Conservation (phyloP, 2,888 invertebrate species). For the Drosophila mayaguana region DNA sequence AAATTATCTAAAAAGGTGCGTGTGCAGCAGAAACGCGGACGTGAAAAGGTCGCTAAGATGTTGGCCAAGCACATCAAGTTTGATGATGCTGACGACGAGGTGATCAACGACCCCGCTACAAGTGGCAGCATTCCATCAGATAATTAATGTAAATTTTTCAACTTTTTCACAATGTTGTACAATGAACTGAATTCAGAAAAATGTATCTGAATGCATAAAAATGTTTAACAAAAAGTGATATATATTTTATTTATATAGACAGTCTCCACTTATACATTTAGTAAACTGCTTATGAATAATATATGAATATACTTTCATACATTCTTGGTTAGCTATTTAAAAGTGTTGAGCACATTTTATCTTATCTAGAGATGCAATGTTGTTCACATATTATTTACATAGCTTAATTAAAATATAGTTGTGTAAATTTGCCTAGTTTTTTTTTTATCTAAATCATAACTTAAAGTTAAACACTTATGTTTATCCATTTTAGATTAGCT, state of each 20-base stretch:
- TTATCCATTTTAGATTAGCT: not conserved
- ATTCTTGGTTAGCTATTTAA: constrained; percentile 6
- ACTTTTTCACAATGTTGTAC: not conserved
- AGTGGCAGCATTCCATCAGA: constrained; percentile 22
- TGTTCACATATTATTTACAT: constrained; percentile 14
- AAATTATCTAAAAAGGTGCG: constrained; percentile 83
- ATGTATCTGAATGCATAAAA: not conserved
- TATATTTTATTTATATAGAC: constrained; percentile 5
- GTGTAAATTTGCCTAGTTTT: constrained; percentile 3
- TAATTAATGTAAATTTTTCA: constrained; percentile 1
- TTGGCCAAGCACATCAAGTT: constrained; percentile 83
- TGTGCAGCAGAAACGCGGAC: constrained; percentile 81
- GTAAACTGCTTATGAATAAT: constrained; percentile 17
- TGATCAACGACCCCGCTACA: constrained; percentile 5
- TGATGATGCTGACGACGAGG: constrained; percentile 70
- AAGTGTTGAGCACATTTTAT: constrained; percentile 8
- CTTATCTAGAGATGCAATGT: constrained; percentile 3
- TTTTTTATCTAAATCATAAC: constrained; percentile 20
- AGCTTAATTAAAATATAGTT: not conserved
- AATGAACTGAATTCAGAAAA: constrained; percentile 3
- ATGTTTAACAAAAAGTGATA: no score
- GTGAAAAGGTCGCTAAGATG: constrained; percentile 81
- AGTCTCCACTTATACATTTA: constrained; percentile 28
- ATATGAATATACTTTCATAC: not conserved
- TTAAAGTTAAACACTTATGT: not conserved